Evolutionary conservation across 2,797 vertebrate genomes (phyloP).

Genomic region (Pangasius sanitwongsei): DNA sequence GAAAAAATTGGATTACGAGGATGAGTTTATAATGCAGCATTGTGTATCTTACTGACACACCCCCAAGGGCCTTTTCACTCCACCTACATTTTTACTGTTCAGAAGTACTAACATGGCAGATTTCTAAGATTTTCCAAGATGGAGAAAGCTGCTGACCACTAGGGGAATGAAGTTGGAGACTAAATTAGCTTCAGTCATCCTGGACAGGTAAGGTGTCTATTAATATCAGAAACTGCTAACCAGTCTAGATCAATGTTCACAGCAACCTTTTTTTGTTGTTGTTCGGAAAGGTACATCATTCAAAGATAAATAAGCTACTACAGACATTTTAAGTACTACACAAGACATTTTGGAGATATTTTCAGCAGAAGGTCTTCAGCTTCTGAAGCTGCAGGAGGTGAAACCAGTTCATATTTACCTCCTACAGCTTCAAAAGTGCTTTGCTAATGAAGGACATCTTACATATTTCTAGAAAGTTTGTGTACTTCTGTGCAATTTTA

Average conservation of each 20-base stretch:
- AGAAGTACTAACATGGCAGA: not conserved
- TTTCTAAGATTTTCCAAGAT: not conserved
- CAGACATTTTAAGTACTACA: not conserved
- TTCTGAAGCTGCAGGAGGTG: not conserved
- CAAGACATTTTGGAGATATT: not conserved
- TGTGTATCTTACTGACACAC: not conserved
- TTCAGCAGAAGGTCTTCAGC: not conserved
- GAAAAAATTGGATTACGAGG: not conserved
- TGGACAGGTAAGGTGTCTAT: not conserved
- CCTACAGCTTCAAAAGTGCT: not conserved
- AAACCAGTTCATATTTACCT: not conserved
- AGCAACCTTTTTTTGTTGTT: too few species aligned
- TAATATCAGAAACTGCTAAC: not conserved
- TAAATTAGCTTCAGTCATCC: not conserved
- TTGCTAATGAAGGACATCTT: not conserved
- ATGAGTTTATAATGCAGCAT: not conserved
- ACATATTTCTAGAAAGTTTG: not conserved
- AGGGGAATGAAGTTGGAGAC: not conserved
- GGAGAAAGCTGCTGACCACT: not conserved
- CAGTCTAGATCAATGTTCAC: not conserved
- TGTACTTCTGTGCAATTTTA: not conserved
- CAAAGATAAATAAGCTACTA: not conserved
- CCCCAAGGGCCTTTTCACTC: not conserved
- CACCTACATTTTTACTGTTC: not conserved
- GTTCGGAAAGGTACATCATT: not conserved